phyloP scores from a whole-genome alignment of 2,113 vertebrate species.

The Dipodomys spectabilis region DNA sequence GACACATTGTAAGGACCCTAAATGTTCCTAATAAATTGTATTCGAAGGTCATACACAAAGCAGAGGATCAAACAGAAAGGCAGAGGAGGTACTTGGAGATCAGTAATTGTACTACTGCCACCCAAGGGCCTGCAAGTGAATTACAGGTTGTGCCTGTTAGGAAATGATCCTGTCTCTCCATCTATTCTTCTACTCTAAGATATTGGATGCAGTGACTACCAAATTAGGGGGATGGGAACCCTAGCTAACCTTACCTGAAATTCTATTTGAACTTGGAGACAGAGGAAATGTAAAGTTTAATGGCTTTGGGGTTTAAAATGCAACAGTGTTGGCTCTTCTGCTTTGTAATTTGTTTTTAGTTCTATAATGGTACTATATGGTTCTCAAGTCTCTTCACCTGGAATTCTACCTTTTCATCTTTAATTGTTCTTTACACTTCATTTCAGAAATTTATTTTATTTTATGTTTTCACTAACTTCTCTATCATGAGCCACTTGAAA shows the following conservation, averaged over 20 bases:
- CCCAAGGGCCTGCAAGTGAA: not conserved
- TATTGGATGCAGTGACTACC: not conserved
- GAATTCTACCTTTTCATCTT: not conserved
- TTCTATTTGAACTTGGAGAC: not conserved
- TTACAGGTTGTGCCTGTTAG: not conserved
- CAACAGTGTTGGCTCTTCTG: not conserved
- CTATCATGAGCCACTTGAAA: not conserved
- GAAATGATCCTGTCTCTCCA: not conserved
- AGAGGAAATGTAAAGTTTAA: slow-evolving; percentile 21
- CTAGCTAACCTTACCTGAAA: not conserved
- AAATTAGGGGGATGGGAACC: not conserved
- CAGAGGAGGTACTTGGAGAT: not conserved
- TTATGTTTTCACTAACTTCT: slow-evolving; percentile 26
- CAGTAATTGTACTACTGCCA: not conserved
- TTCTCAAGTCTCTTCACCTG: slow-evolving; percentile 18
- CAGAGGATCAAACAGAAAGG: not conserved
- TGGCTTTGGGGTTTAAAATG: slow-evolving; percentile 2
- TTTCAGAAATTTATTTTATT: slow-evolving; percentile 3
- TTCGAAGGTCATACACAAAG: not conserved
- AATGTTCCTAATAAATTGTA: not conserved
- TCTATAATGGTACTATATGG: not conserved
- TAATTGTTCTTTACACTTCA: not conserved
- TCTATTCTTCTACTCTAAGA: not conserved
- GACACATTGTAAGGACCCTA: not conserved
- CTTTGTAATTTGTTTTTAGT: slow-evolving; percentile 14